Percentiles rank a stretch among this genome's conserved stretches.
These are phyloP conservation scores for Pristionchus entomophagus DNA, from an alignment of 2,888 invertebrate genomes.

Conservation along the genomic window DNA sequence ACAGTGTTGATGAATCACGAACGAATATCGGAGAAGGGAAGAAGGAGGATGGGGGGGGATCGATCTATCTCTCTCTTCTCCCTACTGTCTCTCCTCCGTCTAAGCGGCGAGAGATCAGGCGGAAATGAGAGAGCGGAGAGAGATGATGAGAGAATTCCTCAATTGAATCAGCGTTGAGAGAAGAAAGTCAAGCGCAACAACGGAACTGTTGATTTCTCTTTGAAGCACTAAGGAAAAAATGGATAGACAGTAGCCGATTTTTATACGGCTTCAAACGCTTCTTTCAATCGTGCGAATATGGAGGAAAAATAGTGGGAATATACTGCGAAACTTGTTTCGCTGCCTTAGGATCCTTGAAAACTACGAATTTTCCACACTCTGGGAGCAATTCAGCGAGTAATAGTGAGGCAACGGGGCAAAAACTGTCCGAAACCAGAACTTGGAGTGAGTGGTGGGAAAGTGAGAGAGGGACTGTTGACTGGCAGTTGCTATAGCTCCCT, in stretches of 20 bases:
- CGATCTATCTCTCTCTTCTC: background rate
- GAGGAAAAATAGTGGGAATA: too few relatives aligned
- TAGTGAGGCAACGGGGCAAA: background rate
- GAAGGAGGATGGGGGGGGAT: background rate
- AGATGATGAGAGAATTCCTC: background rate
- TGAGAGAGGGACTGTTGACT: background rate
- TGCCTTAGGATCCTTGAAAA: too few relatives aligned
- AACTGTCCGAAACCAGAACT: background rate
- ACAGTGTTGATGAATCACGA: slow-evolving; percentile 12
- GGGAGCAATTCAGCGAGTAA: background rate
- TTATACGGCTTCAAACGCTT: too few relatives aligned
- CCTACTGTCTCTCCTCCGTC: too few relatives aligned
- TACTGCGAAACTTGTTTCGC: too few relatives aligned
- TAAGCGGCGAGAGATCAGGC: background rate
- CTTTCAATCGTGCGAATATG: too few relatives aligned
- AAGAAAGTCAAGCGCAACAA: background rate
- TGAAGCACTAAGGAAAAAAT: background rate
- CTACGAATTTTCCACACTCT: too few relatives aligned
- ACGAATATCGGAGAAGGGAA: background rate
- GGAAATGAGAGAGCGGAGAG: background rate
- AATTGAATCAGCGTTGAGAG: slow-evolving; percentile 18
- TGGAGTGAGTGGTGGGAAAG: background rate
- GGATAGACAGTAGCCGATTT: too few relatives aligned
- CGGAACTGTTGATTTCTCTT: too few relatives aligned
- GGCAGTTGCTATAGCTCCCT: background rate